Evolutionary conservation across 1,140 invertebrate genomes (phyloP), one percentile per base, ranked within the genome.

Genomic region (Drosophila parabipectinata): DNA sequence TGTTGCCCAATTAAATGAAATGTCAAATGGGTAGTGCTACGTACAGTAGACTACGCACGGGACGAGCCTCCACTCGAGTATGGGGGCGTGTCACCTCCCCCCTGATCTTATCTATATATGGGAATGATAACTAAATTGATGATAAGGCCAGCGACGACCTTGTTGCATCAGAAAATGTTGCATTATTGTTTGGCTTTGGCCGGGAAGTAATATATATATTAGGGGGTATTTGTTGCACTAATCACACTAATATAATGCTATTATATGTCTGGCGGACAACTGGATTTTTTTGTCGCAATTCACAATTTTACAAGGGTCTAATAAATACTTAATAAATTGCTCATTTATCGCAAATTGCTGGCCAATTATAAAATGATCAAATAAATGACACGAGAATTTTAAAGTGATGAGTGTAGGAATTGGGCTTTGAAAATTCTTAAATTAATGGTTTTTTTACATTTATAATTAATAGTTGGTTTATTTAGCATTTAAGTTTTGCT

Each of bases 21-120:
- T 82, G 78, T 72, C 69, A 64, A 82, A 68, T 82, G 39, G 81
- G 87, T 85, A 85, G 18, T 87, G 68, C 62, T 61, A 52, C 60
- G 52, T 21, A 45, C 21, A n/a, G n/a, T 18, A 15, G 21, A 15
- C 34, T 24, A 26, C 30, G 10, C 9, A 21, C 14, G 41, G 15
- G 64, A 69, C 67, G 67, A 67, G 63, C 67, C 53, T 55, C 44
- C 34, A 10, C 10, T 10, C 4, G 10, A n/a, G 12, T n/a, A 37
- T 1, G 24, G 45, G 41, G 55, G 58, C 56, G 62, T 64, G 69
- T 62, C 39, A 18, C 56, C 34, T 41, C 54, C 24, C 48, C 18
- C 28, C 12, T 41, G 39, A 41, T 44, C 41, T 44, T 44, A 44
- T 44, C 41, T 6, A 12, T 37, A 6, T 3, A 7, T 3, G 9